These are phyloP conservation scores for Trileptium ribeirensis DNA, from an alignment of 2,888 invertebrate genomes.

Conservation along the genomic window DNA sequence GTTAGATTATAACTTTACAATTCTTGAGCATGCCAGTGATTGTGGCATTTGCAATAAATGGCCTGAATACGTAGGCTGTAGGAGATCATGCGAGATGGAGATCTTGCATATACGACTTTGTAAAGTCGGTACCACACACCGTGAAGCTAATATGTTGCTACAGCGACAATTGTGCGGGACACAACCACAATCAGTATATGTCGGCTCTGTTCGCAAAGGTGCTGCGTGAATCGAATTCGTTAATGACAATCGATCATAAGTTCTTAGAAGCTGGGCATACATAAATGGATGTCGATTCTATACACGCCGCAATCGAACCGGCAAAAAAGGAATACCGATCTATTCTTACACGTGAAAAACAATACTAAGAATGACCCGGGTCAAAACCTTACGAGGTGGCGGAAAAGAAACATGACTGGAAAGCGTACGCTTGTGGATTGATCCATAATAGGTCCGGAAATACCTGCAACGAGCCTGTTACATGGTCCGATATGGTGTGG, in stretches of 20 bases:
- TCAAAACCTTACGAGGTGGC: no score
- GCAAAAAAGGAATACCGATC: background rate
- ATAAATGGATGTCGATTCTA: background rate
- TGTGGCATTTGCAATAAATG: background rate
- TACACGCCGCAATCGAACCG: background rate
- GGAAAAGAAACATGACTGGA: no score
- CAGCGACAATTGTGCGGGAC: background rate
- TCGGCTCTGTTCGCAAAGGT: background rate
- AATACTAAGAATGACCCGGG: background rate
- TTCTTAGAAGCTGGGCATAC: background rate
- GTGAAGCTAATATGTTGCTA: no score
- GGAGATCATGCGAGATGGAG: no score
- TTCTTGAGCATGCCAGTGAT: background rate
- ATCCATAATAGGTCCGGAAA: no score
- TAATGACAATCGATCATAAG: background rate
- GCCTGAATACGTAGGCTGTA: no score
- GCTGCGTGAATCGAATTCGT: background rate
- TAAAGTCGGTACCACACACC: no score
- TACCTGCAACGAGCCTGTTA: no score
- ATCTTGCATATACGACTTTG: no score
- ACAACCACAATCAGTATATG: background rate
- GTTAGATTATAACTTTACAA: background rate
- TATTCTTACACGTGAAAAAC: no score
- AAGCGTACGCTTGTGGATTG: no score
- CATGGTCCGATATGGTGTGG: no score